Evolutionary conservation across 2,113 vertebrate species (phyloP).

Genomic region (Lepidiolamprologus cunningtoni): DNA sequence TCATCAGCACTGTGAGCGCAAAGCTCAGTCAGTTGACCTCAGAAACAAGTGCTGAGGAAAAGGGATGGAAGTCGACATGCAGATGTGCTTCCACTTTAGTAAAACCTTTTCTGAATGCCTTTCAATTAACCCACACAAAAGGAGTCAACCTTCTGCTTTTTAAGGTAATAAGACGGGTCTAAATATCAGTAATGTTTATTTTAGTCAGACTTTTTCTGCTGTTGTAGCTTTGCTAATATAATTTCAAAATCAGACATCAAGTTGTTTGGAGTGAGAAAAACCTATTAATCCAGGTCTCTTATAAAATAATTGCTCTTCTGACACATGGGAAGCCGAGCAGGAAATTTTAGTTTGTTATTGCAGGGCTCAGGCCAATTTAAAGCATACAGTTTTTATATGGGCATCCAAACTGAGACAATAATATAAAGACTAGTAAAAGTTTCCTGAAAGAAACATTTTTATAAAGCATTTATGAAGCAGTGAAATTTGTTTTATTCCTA

Average conservation of each 20-base stretch:
- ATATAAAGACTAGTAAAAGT: conserved; percentile 20
- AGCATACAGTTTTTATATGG: conserved; percentile 44
- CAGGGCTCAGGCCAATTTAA: conserved; percentile 46
- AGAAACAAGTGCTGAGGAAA: background rate
- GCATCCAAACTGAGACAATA: conserved; percentile 24
- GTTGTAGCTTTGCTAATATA: background rate
- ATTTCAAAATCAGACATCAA: background rate
- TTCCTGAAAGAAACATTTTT: conserved; percentile 47
- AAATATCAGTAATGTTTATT: background rate
- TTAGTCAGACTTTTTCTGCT: background rate
- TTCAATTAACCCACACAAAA: background rate
- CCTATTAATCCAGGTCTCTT: conserved; percentile 10
- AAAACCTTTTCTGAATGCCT: background rate
- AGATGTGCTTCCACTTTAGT: background rate
- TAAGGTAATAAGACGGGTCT: background rate
- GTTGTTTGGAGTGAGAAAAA: background rate
- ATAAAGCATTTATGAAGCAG: conserved; percentile 14
- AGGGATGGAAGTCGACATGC: background rate
- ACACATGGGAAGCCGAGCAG: conserved; percentile 14
- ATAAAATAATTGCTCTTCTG: conserved; percentile 18
- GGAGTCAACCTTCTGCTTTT: background rate
- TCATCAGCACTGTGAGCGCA: background rate
- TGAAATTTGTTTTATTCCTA: background rate
- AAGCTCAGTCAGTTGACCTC: background rate
- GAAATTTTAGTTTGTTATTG: conserved; percentile 12